Base-by-base conservation (phyloP, 92 coral and sea anemone species). In the Epizoanthus stellaris region DNA sequence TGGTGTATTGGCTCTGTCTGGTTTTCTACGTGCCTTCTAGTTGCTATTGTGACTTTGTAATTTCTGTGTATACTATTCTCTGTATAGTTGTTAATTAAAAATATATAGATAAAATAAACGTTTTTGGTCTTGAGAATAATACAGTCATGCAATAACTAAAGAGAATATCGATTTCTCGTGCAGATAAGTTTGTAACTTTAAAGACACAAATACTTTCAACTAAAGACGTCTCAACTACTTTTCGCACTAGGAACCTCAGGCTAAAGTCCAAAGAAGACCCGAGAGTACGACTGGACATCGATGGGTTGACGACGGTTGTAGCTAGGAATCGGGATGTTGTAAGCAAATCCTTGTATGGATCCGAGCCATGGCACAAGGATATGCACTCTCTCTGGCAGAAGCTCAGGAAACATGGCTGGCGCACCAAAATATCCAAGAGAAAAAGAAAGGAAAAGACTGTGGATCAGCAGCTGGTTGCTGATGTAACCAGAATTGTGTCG, bases 391-490 rank as follows among this genome's bases (percentile, higher is more conserved):
- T 61, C 8, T 77, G 82, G 82, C 52, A 8, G 14, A 43, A 12
- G 30, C 25, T 77, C 66, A 0, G 23, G 14, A 11, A 42, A 19
- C 20, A 2, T 17, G 70, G 53, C 34, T 77, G 82, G 82, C 15
- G 4, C 3, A 56, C 68, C 16, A 4, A 16, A n/a, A 69, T 77
- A 10, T 8, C 70, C 16, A 60, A 43, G 19, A 61, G 82, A 59
- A 77, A 11, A 40, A 34, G 58, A 34, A 40, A 20, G 6, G 82
- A 77, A 39, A 77, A 77, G 16, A n/a, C 56, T 4, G 82, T 77
- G 0, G 82, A 77, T 42, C 82, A 77, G 12, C 59, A 77, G 20
- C 70, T 77, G 7, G 82, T 77, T 38, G 58, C 82, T 40, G 58
- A 62, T 16, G 5, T 77, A 39, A 62, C 82, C 49, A 9, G 3